These are phyloP conservation scores for Scaptomyza montana DNA, from an alignment of 1,140 invertebrate genomes.

Conservation along the genomic window DNA sequence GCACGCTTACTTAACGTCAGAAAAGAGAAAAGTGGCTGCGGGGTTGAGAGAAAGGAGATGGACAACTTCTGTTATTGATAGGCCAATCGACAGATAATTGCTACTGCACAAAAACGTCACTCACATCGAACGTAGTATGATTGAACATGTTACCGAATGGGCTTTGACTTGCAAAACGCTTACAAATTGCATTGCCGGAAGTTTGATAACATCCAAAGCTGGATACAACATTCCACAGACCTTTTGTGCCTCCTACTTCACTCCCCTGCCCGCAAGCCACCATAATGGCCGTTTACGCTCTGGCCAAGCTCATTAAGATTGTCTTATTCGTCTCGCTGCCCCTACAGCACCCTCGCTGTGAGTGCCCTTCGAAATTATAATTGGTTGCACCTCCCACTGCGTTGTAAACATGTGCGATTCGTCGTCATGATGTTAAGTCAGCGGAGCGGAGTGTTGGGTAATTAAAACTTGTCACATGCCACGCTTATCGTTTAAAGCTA, in stretches of 20 bases:
- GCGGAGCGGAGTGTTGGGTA: conserved; percentile 3
- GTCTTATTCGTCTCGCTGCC: background rate
- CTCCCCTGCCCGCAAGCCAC: too few relatives aligned
- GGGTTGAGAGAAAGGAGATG: too few relatives aligned
- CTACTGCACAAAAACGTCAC: conserved; percentile 29
- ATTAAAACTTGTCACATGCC: conserved; percentile 26
- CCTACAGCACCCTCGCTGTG: too few relatives aligned
- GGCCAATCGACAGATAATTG: conserved; percentile 26
- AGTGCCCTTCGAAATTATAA: conserved; percentile 6
- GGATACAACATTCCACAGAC: background rate
- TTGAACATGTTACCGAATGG: conserved; percentile 52
- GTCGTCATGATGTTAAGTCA: background rate
- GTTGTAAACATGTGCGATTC: background rate
- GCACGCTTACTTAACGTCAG: too few relatives aligned
- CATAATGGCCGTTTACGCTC: background rate
- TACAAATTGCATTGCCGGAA: conserved; percentile 2
- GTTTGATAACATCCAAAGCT: background rate
- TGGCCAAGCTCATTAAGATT: conserved; percentile 12
- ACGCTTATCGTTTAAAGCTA: background rate
- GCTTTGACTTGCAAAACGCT: conserved; percentile 23
- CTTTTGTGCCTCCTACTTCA: background rate
- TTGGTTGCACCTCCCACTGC: background rate
- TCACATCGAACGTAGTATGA: conserved; percentile 39
- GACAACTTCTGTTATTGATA: conserved; percentile 26
- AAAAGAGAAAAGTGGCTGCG: too few relatives aligned